Percentiles rank a stretch among this genome's conserved stretches.
phyloP scores from a whole-genome alignment of 2,888 invertebrate genomes.

The Andrena trimmerana region DNA sequence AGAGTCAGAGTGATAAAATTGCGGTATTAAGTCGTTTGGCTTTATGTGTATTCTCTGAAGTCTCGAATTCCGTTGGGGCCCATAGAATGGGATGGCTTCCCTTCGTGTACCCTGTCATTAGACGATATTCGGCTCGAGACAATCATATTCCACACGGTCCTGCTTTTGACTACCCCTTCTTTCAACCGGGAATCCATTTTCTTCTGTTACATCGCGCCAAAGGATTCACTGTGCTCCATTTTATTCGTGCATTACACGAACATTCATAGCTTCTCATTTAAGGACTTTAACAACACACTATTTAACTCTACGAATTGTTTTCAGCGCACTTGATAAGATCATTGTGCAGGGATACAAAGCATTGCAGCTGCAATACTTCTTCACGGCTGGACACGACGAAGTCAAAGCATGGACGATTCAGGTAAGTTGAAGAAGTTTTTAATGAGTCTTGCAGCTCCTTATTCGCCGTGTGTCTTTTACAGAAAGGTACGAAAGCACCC shows the following conservation, averaged over 20 bases:
- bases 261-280: not conserved
- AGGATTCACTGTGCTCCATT: not conserved
- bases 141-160: conserved; percentile 79
- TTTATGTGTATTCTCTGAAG: conserved; percentile 85
- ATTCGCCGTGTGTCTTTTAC: conserved; percentile 57
- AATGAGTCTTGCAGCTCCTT: not conserved
- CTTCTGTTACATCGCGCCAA: conserved; percentile 11
- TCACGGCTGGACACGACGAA: conserved; percentile 98
- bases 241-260: not conserved
- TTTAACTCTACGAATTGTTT: conserved; percentile 63
- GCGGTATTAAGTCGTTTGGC: conserved; percentile 85
- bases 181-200: conserved; percentile 72
- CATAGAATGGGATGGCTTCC: conserved; percentile 71
- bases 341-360: conserved; percentile 99
- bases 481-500: conserved; percentile 99
- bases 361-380: conserved; percentile 98
- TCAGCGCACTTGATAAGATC: conserved; percentile 97
- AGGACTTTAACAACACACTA: not conserved
- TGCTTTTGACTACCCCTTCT: conserved; percentile 73
- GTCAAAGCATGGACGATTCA: conserved; percentile 99
- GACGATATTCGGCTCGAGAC: conserved; percentile 82
- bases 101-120: conserved; percentile 83
- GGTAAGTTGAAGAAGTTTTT: conserved; percentile 86
- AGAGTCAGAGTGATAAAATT: conserved; percentile 84
- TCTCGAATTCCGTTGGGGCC: conserved; percentile 76